phyloP scores from a whole-genome alignment of 2,888 invertebrate genomes.

The Seladonia tumulorum region DNA sequence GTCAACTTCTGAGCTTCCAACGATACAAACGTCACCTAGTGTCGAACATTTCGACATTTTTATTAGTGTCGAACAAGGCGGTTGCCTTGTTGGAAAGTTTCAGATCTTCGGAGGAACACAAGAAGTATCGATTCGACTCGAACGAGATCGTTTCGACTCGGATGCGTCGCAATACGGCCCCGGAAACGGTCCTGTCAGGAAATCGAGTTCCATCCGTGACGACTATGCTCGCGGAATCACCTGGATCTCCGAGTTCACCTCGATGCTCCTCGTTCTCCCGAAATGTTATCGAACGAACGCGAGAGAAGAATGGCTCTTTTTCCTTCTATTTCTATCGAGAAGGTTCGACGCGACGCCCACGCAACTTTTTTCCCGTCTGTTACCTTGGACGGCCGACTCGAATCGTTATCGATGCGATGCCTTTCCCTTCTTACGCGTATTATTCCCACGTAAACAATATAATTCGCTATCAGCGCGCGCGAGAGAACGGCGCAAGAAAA shows the following conservation, averaged over 20 bases:
- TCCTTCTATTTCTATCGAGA: slow-evolving; percentile 19
- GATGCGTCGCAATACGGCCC: not conserved
- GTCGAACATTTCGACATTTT: too few relatives aligned
- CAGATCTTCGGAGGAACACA: not conserved
- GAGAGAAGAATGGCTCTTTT: not conserved
- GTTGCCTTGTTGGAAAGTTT: not conserved
- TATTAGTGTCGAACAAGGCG: too few relatives aligned
- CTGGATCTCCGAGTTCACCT: not conserved
- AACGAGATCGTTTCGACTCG: not conserved
- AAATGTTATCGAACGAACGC: slow-evolving; percentile 25
- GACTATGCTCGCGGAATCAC: slow-evolving; percentile 16
- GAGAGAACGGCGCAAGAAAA: not conserved
- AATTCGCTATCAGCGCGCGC: not conserved
- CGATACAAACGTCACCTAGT: too few relatives aligned
- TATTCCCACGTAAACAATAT: not conserved
- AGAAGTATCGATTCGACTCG: not conserved
- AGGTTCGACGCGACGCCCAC: not conserved
- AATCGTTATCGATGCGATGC: not conserved
- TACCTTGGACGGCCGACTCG: not conserved
- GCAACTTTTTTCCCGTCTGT: not conserved
- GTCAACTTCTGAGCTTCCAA: too few relatives aligned
- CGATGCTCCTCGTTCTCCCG: not conserved
- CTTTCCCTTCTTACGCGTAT: not conserved
- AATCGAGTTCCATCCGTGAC: slow-evolving; percentile 31
- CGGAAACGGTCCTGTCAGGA: not conserved